These are phyloP conservation scores for Drosophila erecta DNA, from an alignment of 1,140 invertebrate species.

Conservation along the genomic window DNA sequence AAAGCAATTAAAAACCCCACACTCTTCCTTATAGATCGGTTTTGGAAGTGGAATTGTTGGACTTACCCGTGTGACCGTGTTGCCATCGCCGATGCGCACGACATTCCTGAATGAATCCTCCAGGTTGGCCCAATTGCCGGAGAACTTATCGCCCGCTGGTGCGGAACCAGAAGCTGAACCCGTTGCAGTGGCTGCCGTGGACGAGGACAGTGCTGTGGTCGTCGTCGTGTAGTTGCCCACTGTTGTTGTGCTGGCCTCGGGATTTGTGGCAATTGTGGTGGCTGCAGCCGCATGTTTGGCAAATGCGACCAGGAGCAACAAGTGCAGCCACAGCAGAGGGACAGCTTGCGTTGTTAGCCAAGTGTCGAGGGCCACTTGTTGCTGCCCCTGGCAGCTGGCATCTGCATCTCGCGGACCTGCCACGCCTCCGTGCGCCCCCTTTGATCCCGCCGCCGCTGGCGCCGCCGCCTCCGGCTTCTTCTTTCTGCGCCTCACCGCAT, in stretches of 20 bases:
- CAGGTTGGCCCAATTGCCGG: conserved; percentile 28
- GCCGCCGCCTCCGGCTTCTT: conserved; percentile 35
- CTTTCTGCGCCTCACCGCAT: conserved; percentile 91
- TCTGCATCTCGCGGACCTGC: conserved; percentile 6
- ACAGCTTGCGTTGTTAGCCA: conserved; percentile 36
- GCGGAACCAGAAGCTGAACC: background rate
- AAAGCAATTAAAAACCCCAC: too few relatives aligned
- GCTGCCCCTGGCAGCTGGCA: conserved; percentile 53
- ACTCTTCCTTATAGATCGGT: too few relatives aligned
- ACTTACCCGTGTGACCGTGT: conserved; percentile 72
- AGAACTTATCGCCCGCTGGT: conserved; percentile 19
- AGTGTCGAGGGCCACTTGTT: conserved; percentile 59
- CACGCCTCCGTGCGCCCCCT: background rate
- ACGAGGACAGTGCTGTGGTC: conserved; percentile 37
- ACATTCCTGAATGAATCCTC: conserved; percentile 68
- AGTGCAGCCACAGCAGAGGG: conserved; percentile 34
- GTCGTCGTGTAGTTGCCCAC: conserved; percentile 35
- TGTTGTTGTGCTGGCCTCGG: conserved; percentile 85
- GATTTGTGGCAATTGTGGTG: conserved; percentile 71
- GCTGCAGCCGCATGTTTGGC: conserved; percentile 85
- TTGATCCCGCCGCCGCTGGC: conserved; percentile 3
- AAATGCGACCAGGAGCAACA: conserved; percentile 55
- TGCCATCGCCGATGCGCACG: conserved; percentile 77
- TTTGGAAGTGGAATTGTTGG: too few relatives aligned
- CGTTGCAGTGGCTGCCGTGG: conserved; percentile 22